phyloP scores from a whole-genome alignment of 2,888 invertebrate genomes.

The Chouioia cunea region DNA sequence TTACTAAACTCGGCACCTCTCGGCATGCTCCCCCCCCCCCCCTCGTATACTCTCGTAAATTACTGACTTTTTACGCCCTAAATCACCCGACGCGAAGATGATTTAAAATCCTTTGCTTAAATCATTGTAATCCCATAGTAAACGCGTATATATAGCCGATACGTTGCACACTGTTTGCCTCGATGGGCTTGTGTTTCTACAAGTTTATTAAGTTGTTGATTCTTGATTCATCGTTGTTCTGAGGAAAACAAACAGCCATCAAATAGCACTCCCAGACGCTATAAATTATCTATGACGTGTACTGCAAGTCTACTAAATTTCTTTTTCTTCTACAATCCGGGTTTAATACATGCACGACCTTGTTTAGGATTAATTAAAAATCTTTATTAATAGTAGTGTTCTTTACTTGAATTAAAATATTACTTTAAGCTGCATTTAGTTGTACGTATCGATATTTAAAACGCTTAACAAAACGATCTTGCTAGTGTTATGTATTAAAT shows the following conservation, averaged over 20 bases:
- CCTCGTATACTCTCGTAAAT: slow-evolving; percentile 40
- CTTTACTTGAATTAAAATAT: too few relatives aligned
- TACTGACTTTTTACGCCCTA: slow-evolving; percentile 43
- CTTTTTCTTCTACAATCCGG: too few relatives aligned
- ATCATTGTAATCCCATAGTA: slow-evolving; percentile 41
- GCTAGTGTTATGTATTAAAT: too few relatives aligned
- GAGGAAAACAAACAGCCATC: not conserved
- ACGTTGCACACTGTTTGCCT: not conserved
- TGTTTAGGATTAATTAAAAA: too few relatives aligned
- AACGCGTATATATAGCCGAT: not conserved
- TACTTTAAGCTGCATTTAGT: too few relatives aligned
- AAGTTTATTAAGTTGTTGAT: slow-evolving; percentile 34
- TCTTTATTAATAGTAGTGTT: too few relatives aligned
- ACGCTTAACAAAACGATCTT: too few relatives aligned
- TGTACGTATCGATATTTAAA: too few relatives aligned
- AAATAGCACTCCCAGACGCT: too few relatives aligned
- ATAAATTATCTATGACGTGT: too few relatives aligned
- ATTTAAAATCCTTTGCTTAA: slow-evolving; percentile 47
- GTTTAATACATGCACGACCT: too few relatives aligned
- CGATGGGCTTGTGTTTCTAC: not conserved
- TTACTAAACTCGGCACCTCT: slow-evolving; percentile 37
- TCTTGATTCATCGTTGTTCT: slow-evolving; percentile 13
- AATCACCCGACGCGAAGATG: slow-evolving; percentile 43
- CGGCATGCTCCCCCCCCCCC: slow-evolving; percentile 12
- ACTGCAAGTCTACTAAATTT: too few relatives aligned